Conservation (phyloP, 1,140 invertebrate genomes). For the Caerostris extrusa region DNA sequence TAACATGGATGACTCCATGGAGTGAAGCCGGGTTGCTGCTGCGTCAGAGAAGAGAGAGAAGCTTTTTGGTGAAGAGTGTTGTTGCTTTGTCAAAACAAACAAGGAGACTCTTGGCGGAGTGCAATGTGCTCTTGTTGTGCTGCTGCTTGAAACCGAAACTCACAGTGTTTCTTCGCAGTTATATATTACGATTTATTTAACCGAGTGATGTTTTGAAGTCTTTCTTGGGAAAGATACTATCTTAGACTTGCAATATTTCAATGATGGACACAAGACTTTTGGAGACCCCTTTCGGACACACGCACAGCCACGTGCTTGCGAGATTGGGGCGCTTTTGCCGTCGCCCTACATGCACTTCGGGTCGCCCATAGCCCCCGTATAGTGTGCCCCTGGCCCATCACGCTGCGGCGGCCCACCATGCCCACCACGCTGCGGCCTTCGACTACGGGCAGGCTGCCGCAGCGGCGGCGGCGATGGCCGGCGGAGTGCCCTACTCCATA, state of each 20-base stretch:
- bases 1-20: slow-evolving; percentile 51
- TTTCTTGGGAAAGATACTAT: neutral
- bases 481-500: slow-evolving; percentile 76
- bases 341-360: slow-evolving; percentile 78
- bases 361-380: slow-evolving; percentile 78
- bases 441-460: slow-evolving; percentile 56
- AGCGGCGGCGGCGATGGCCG: slow-evolving; percentile 58
- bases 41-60: neutral
- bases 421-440: slow-evolving; percentile 33
- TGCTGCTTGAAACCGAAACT: neutral
- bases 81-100: slow-evolving; percentile 56
- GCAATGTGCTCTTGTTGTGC: neutral
- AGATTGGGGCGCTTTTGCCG: slow-evolving; percentile 78
- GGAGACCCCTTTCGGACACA: slow-evolving; percentile 75
- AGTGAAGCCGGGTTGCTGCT: neutral
- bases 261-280: slow-evolving; percentile 74
- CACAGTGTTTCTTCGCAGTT: neutral
- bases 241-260: neutral
- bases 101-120: neutral
- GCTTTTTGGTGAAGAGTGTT: slow-evolving; percentile 23
- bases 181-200: neutral
- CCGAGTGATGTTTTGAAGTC: neutral
- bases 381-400: slow-evolving; percentile 70
- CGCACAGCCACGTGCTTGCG: slow-evolving; percentile 77
- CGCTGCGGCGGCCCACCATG: slow-evolving; percentile 55